Conservation (phyloP, 2,888 invertebrate species). For the Thecocarcelia acutangulata region DNA sequence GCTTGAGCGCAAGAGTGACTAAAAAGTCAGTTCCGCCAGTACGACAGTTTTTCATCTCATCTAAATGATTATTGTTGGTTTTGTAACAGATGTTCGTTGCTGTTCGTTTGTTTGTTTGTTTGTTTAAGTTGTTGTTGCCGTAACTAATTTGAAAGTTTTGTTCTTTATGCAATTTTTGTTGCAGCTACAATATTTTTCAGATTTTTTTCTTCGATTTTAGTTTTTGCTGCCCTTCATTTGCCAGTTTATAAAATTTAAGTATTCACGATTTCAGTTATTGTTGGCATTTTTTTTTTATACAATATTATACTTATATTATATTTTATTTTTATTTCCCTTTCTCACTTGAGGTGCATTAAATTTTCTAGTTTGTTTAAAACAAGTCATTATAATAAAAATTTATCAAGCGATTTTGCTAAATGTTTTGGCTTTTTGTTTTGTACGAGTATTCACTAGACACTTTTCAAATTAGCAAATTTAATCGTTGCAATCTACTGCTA, state of each 20-base stretch:
- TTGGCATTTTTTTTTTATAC: constrained; percentile 3
- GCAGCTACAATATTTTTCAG: not conserved
- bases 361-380: constrained; percentile 18
- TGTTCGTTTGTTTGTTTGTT: not conserved
- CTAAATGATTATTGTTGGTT: constrained; percentile 55
- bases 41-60: constrained; percentile 49
- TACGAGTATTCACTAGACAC: not conserved
- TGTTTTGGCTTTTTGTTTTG: constrained; percentile 14
- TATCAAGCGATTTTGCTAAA: constrained; percentile 25
- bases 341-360: constrained; percentile 32
- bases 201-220: not conserved
- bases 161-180: constrained; percentile 46
- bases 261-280: constrained; percentile 51
- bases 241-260: constrained; percentile 60
- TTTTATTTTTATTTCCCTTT: constrained; percentile 31
- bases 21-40: not conserved
- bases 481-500: constrained; percentile 35
- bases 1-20: not conserved
- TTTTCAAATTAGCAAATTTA: constrained; percentile 46
- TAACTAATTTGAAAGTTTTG: constrained; percentile 39
- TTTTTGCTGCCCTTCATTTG: constrained; percentile 55
- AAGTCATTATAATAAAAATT: constrained; percentile 54
- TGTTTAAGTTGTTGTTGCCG: constrained; percentile 7
- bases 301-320: no score
- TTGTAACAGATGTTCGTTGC: constrained; percentile 54